These are phyloP conservation scores for Paguma larvata DNA, from an alignment of 2,797 vertebrate genomes.

Conservation along the genomic window DNA sequence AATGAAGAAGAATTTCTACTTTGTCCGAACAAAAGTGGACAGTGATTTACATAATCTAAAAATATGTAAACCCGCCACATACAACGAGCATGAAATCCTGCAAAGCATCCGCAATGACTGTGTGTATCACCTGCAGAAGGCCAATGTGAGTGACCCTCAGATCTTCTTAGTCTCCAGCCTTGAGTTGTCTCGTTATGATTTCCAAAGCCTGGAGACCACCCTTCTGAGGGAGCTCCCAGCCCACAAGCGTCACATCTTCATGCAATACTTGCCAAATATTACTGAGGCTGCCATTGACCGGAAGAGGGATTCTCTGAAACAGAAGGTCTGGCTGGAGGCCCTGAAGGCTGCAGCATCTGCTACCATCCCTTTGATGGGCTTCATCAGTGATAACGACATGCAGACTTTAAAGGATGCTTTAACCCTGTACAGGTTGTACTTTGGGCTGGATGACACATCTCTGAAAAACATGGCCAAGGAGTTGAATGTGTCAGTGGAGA, in stretches of 20 bases:
- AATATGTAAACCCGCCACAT: not conserved
- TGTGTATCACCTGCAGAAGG: not conserved
- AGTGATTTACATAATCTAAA: not conserved
- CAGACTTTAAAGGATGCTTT: slow-evolving; percentile 67
- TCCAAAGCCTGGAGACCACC: slow-evolving; percentile 74
- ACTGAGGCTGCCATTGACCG: slow-evolving; percentile 39
- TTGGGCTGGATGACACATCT: slow-evolving; percentile 83
- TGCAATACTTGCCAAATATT: slow-evolving; percentile 58
- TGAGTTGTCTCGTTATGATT: slow-evolving; percentile 77
- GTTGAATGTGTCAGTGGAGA: slow-evolving; percentile 66
- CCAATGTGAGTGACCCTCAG: not conserved
- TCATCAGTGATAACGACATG: slow-evolving; percentile 72
- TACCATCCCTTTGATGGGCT: slow-evolving; percentile 37
- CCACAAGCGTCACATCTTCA: slow-evolving; percentile 81
- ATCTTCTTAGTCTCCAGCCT: slow-evolving; percentile 85
- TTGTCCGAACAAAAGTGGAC: slow-evolving; percentile 87
- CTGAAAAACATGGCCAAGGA: slow-evolving; percentile 76
- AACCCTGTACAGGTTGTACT: slow-evolving; percentile 71
- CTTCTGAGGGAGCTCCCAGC: slow-evolving; percentile 83
- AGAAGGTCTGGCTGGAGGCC: slow-evolving; percentile 68
- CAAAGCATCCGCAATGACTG: slow-evolving; percentile 67
- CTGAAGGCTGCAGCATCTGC: not conserved
- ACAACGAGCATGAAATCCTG: slow-evolving; percentile 50
- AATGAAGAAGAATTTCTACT: slow-evolving; percentile 86
- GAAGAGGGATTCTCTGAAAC: slow-evolving; percentile 61